phyloP scores from a whole-genome alignment of 1,140 invertebrate genomes.

The Ceratina calcarata region DNA sequence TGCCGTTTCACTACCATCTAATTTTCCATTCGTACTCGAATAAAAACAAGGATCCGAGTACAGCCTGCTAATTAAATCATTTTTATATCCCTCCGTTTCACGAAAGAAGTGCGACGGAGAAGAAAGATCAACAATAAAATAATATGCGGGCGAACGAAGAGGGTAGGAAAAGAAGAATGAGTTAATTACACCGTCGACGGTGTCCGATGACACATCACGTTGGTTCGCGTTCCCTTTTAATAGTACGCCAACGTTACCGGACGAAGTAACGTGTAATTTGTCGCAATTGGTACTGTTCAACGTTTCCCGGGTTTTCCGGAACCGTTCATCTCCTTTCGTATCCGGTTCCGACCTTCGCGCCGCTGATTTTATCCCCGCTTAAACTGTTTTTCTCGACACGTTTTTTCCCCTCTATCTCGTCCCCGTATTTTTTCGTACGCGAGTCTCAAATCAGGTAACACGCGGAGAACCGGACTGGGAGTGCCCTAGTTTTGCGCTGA shows the following conservation, averaged over 20 bases:
- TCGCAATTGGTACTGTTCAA: constrained; percentile 39
- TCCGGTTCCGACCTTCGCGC: neutral
- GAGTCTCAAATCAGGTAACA: constrained; percentile 38
- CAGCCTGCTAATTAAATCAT: constrained; percentile 10
- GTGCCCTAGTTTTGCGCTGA: constrained; percentile 56
- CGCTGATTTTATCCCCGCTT: constrained; percentile 10
- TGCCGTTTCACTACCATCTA: neutral
- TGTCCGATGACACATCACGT: constrained; percentile 3
- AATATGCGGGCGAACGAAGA: neutral
- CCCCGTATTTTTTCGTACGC: constrained; percentile 27
- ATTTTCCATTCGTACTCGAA: neutral
- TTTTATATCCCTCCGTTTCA: no score
- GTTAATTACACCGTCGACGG: constrained; percentile 2
- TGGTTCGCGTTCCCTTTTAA: constrained; percentile 30
- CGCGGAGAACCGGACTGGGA: constrained; percentile 35
- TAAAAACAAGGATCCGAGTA: no score
- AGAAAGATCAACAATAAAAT: no score
- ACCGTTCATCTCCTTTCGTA: neutral
- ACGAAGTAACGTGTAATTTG: constrained; percentile 48
- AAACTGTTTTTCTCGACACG: constrained; percentile 5
- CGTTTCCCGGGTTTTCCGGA: constrained; percentile 28
- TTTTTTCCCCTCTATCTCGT: constrained; percentile 10
- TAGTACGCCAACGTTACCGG: constrained; percentile 19
- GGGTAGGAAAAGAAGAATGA: neutral
- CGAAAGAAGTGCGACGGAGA: neutral